Percentiles rank a stretch among this genome's conserved stretches.
Conservation (phyloP, 2,113 vertebrate species). For the Picathartes gymnocephalus region DNA sequence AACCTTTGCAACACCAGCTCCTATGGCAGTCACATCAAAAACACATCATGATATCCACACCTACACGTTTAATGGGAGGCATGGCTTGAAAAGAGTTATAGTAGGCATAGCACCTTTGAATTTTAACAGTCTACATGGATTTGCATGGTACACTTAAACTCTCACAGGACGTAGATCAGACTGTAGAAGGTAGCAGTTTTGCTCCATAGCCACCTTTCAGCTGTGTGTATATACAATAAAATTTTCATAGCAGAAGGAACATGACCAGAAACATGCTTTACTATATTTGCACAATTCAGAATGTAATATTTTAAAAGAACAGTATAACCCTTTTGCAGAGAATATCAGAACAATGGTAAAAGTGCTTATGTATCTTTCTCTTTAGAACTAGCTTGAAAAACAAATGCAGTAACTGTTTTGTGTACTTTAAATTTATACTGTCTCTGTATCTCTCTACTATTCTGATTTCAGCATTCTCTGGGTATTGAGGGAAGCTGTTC, state of each 20-base stretch:
- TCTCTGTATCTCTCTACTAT: background rate
- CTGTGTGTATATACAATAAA: background rate
- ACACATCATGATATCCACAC: background rate
- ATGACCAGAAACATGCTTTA: background rate
- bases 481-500: background rate
- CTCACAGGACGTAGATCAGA: background rate
- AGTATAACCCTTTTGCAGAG: background rate
- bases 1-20: background rate
- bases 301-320: background rate
- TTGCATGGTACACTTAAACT: background rate
- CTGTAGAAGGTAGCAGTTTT: background rate
- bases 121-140: background rate
- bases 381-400: background rate
- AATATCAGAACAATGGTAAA: background rate
- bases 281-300: background rate
- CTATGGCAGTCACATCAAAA: background rate
- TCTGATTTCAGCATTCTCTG: background rate
- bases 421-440: background rate
- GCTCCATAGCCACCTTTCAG: background rate
- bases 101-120: background rate
- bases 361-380: background rate
- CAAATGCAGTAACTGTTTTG: background rate
- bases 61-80: background rate
- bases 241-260: background rate
- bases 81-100: background rate